Conservation (phyloP, 2,797 vertebrate species). For the Rhadinocentrus ornatus region DNA sequence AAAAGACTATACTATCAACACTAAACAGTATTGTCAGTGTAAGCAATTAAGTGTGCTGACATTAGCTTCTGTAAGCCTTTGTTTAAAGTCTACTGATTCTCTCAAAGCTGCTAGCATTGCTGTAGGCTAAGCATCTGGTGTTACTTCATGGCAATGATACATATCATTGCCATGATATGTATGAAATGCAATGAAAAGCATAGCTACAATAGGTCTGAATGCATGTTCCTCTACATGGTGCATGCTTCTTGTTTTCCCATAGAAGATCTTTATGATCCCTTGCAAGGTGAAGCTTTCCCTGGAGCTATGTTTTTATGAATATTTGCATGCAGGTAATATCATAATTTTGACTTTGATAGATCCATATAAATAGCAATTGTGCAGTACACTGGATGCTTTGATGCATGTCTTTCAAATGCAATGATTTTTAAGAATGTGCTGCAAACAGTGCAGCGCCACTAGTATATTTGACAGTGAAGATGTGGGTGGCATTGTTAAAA, state of each 20-base stretch:
- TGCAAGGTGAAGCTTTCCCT: neutral
- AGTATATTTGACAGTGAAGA: slow-evolving; percentile 33
- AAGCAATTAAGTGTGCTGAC: neutral
- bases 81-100: neutral
- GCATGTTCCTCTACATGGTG: slow-evolving; percentile 23
- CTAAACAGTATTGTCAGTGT: neutral
- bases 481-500: slow-evolving; percentile 63
- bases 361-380: slow-evolving; percentile 11
- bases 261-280: slow-evolving; percentile 5
- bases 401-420: slow-evolving; percentile 20
- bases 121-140: neutral
- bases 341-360: slow-evolving; percentile 7
- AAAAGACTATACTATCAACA: neutral
- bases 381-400: neutral
- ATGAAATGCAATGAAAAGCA: slow-evolving; percentile 20
- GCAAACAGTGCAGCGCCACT: slow-evolving; percentile 37
- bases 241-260: slow-evolving; percentile 7
- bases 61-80: neutral
- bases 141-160: neutral
- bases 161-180: no score
- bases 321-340: slow-evolving; percentile 9
- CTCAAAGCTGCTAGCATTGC: neutral
- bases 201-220: neutral
- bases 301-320: slow-evolving; percentile 6
- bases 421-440: slow-evolving; percentile 34